Conservation (phyloP, 2,113 vertebrate species). For the Taxidea taxus region DNA sequence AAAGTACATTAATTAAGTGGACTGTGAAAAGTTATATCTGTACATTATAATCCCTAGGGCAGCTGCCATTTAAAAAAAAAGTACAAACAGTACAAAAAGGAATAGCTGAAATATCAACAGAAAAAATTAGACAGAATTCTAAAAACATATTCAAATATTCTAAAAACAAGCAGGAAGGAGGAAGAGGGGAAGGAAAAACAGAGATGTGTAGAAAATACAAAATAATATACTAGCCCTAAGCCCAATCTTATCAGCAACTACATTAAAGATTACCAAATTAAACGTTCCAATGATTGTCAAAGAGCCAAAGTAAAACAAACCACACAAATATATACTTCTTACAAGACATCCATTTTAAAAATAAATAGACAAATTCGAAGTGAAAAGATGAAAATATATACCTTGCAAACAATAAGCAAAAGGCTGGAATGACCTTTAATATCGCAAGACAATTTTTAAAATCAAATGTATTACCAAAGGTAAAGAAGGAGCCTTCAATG, state of each 20-base stretch:
- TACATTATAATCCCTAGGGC: background rate
- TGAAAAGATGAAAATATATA: background rate
- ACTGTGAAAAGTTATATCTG: background rate
- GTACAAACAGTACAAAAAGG: background rate
- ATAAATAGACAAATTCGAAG: background rate
- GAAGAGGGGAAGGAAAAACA: background rate
- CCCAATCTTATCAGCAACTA: background rate
- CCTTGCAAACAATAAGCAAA: background rate
- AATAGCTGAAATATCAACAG: background rate
- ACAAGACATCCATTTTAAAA: slow-evolving; percentile 7
- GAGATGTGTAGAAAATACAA: background rate
- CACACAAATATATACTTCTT: background rate
- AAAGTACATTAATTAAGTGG: background rate
- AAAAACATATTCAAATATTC: background rate
- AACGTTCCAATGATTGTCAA: background rate
- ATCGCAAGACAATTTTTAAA: slow-evolving; percentile 28
- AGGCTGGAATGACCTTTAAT: background rate
- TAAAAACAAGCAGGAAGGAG: background rate
- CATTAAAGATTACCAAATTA: background rate
- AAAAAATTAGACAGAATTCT: slow-evolving; percentile 5
- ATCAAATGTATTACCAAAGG: background rate
- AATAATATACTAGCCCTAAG: background rate
- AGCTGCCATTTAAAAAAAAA: background rate
- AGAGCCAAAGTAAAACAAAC: slow-evolving; percentile 1
- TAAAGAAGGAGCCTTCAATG: slow-evolving; percentile 6